These are phyloP conservation scores for Linnaemya vulpina DNA, from an alignment of 2,888 invertebrate genomes.

Conservation along the genomic window DNA sequence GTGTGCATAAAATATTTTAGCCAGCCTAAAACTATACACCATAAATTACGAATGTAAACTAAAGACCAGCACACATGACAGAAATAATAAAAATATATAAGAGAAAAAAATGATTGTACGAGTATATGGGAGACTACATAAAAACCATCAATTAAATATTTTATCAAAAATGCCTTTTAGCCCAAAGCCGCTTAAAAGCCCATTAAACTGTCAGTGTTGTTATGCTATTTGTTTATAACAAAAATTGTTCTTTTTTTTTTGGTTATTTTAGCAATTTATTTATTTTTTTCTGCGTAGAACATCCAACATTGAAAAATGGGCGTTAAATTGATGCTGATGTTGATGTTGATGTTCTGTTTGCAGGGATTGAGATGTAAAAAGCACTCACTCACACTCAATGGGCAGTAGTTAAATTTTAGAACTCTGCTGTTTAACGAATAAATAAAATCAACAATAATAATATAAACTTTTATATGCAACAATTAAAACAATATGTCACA, in stretches of 20 bases:
- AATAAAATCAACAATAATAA: background rate
- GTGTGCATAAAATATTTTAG: constrained; percentile 38
- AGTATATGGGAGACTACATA: constrained; percentile 51
- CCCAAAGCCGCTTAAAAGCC: constrained; percentile 72
- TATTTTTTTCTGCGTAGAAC: background rate
- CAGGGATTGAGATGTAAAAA: constrained; percentile 43
- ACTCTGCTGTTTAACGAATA: constrained; percentile 30
- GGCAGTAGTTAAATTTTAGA: constrained; percentile 54
- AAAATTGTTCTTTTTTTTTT: constrained; percentile 41
- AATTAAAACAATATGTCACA: constrained; percentile 64
- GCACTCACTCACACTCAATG: constrained; percentile 44
- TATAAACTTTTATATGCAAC: constrained; percentile 61
- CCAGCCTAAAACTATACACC: constrained; percentile 61
- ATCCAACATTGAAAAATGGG: constrained; percentile 31
- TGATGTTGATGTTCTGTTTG: constrained; percentile 9
- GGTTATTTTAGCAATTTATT: background rate
- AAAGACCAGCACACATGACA: constrained; percentile 41
- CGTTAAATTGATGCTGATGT: constrained; percentile 39
- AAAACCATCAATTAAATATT: constrained; percentile 71
- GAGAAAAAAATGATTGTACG: constrained; percentile 8
- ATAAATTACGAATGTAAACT: constrained; percentile 65
- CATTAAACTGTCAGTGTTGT: constrained; percentile 70
- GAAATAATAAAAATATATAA: constrained; percentile 44
- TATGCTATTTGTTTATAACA: constrained; percentile 68
- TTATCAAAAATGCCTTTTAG: constrained; percentile 71